Percentiles rank a stretch among this genome's conserved stretches.
Evolutionary conservation across 2,888 invertebrate genomes (phyloP).

Genomic region (Mythimna ferrago): DNA sequence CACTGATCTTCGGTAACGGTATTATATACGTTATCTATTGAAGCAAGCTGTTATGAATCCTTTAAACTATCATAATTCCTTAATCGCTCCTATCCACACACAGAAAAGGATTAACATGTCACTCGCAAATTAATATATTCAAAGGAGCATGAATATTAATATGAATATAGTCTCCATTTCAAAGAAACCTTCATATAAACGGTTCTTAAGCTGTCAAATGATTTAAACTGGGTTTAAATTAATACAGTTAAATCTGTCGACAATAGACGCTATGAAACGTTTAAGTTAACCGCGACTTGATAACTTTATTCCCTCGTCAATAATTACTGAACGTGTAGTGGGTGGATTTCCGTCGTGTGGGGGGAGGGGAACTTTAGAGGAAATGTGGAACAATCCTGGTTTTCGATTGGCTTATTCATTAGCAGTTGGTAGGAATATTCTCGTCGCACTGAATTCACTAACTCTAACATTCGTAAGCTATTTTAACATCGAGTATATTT

Average conservation of each 20-base stretch:
- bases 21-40: slow-evolving; percentile 2
- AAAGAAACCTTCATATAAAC: slow-evolving; percentile 22
- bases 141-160: slow-evolving; percentile 16
- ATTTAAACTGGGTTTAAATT: slow-evolving; percentile 29
- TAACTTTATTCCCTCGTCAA: slow-evolving; percentile 58
- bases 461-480: no score
- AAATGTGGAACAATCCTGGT: slow-evolving; percentile 6
- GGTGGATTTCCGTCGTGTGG: slow-evolving; percentile 4
- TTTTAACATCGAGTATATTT: no score
- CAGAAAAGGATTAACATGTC: slow-evolving; percentile 29
- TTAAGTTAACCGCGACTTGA: slow-evolving; percentile 43
- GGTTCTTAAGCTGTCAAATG: slow-evolving; percentile 30
- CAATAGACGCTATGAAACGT: slow-evolving; percentile 42
- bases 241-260: slow-evolving; percentile 44
- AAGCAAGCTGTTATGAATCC: slow-evolving; percentile 6
- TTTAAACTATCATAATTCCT: slow-evolving; percentile 20
- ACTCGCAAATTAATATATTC: slow-evolving; percentile 17
- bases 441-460: not conserved
- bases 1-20: no score
- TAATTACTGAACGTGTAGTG: slow-evolving; percentile 49
- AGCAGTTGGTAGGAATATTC: not conserved
- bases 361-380: slow-evolving; percentile 4
- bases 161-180: slow-evolving; percentile 13
- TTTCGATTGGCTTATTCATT: slow-evolving; percentile 14
- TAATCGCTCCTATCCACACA: slow-evolving; percentile 30